These are phyloP conservation scores for Sebastes vulpes DNA, from an alignment of 2,797 vertebrate species.

Conservation along the genomic window DNA sequence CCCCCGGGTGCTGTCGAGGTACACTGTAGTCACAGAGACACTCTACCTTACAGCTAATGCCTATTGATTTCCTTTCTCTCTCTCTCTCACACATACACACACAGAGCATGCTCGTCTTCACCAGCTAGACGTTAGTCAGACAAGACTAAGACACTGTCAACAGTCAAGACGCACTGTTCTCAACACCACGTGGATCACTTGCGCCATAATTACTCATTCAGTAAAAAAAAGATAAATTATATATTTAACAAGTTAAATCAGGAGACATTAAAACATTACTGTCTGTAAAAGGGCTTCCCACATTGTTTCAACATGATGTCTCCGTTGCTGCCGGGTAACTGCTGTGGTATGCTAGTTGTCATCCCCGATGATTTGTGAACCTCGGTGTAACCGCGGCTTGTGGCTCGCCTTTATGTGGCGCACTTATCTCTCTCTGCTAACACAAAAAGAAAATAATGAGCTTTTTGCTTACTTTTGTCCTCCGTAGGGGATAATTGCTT, in stretches of 20 bases:
- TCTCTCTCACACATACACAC: constrained; percentile 16
- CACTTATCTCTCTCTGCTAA: constrained; percentile 10
- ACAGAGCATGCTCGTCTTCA: constrained; percentile 3
- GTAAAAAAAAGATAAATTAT: neutral
- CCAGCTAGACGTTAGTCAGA: constrained; percentile 8
- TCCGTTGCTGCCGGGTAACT: neutral
- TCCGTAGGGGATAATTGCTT: constrained; percentile 25
- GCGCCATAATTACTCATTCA: neutral
- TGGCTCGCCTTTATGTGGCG: neutral
- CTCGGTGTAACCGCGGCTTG: neutral
- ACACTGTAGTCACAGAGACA: constrained; percentile 22
- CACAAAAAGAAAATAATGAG: constrained; percentile 33
- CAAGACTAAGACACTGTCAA: constrained; percentile 31
- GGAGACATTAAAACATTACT: neutral
- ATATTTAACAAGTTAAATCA: neutral
- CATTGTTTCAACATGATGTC: neutral
- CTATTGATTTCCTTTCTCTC: constrained; percentile 54
- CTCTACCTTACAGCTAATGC: constrained; percentile 49
- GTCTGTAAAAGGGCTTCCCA: neutral
- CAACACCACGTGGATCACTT: neutral
- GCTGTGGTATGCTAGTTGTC: neutral
- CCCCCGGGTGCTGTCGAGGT: constrained; percentile 32
- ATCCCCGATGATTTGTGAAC: neutral
- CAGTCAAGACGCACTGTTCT: neutral
- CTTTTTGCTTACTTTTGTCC: constrained; percentile 20